Evolutionary conservation across 2,113 vertebrate genomes (phyloP).

Genomic region (Athene noctua): DNA sequence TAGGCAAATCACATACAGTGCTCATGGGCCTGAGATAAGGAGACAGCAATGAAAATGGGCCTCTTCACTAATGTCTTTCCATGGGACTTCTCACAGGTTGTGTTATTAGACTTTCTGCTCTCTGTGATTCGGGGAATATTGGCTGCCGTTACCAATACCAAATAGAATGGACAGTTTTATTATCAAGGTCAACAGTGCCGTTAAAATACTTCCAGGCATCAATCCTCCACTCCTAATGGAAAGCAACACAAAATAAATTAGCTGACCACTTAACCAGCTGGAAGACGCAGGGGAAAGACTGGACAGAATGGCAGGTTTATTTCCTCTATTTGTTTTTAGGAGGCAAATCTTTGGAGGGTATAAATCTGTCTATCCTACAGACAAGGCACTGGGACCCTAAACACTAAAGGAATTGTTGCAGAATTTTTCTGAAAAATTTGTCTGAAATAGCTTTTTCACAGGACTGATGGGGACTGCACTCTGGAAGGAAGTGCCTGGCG

Average conservation of each 20-base stretch:
- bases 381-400: neutral
- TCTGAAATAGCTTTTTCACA: neutral
- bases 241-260: conserved; percentile 54
- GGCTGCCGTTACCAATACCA: neutral
- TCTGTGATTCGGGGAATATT: neutral
- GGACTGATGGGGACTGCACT: neutral
- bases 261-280: neutral
- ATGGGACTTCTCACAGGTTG: neutral
- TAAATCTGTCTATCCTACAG: neutral
- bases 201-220: conserved; percentile 41
- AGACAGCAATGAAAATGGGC: neutral
- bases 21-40: neutral
- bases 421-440: neutral
- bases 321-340: neutral
- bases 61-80: neutral
- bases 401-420: neutral
- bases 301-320: neutral
- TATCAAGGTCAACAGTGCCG: conserved; percentile 41
- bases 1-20: neutral
- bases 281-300: neutral
- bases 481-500: neutral
- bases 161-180: conserved; percentile 31
- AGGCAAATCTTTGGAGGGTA: neutral
- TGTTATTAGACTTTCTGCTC: neutral
- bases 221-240: conserved; percentile 25